Base-by-base conservation (phyloP, 2,888 invertebrate genomes). In the Hydraecia micacea region DNA sequence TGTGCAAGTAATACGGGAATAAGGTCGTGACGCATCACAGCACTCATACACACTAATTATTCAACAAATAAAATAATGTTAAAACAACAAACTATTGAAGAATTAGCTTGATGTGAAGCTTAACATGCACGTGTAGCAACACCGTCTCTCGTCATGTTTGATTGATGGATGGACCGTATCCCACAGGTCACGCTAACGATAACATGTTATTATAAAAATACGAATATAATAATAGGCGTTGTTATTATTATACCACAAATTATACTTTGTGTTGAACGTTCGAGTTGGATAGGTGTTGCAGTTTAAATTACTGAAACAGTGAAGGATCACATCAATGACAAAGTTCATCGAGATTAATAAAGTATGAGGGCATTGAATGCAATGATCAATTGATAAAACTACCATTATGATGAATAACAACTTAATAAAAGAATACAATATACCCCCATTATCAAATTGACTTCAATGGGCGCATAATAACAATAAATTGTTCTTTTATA, bases 21-120 rank as follows among this genome's bases (percentile, higher is more conserved):
- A 93, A 92, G 90, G 87, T 85, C 82, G 91, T 96, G 96, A 96
- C 95, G 94, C 96, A 96, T 93, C 90, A 75, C 76, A 83, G 86
- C 89, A 90, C 87, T 92, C 92, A 91, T 90, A 90, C 89, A 87
- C 83, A 81, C 80, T 90, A 88, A 93, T 92, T 91, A 90, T 91
- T 90, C 86, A 89, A 88, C 83, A 85, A 85, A 90, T 90, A 77
- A 88, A 88, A 90, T 87, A 82, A 79, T 73, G 62, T 66, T 77
- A 86, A 81, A 81, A 81, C 78, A 83, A 86, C 72, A 84, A 79
- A 78, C 73, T 84, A 78, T 75, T 71, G 52, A 80, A 80, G 66
- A 83, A 86, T 81, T 62, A 68, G 68, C 39, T 84, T 25, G 55
- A 74, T 55, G 69, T 80, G 62, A 85, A 82, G 66, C 69, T 81